Evolutionary conservation across 2,113 vertebrate species (phyloP), one percentile per base, ranked within the genome.

Genomic region (Amblyornis subalaris): DNA sequence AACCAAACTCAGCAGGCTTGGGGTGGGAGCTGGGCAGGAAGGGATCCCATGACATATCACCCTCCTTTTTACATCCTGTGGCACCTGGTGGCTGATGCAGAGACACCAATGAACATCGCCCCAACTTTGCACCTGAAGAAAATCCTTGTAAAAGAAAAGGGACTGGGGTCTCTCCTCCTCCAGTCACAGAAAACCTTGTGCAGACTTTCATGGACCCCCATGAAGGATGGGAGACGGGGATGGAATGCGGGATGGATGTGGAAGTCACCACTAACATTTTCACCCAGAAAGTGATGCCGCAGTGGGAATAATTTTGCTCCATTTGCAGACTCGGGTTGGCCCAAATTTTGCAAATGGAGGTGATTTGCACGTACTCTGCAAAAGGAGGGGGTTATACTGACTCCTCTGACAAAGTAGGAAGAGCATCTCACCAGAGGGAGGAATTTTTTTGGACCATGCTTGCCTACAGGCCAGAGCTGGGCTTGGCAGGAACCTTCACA

Each of bases 151-250:
- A 67, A 61, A 54, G 8, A 50, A 53, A 88, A 65, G 25, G 4
- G 25, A 28, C 31, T 31, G 33, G 11, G 38, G n/a, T 33, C 4
- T 3, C 28, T 28, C 45, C 23, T 45, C 16, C 28, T 51, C 2
- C 47, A 69, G 54, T 3, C 28, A 84, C 7, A 4, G 51, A 50
- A 58, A 79, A 26, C 3, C 36, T 64, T 33, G 19, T 73, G n/a
- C 10, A 73, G 58, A 29, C 64, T 51, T 62, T 29, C 51, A 67
- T 25, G 22, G 25, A 62, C 4, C 3, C 17, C 33, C 7, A 8
- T 1, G 25, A 77, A 57, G 25, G n/a, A 77, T 0, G 0, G 10
- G 26, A 83, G 24, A 2, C 0, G 12, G 13, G 15, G 6, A 57
- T 5, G 22, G n/a, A 89, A 67, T 0, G 2, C 7, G 19, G 36